Base-by-base conservation (phyloP, 1,140 invertebrate genomes). In the Harlomillsia oculata region DNA sequence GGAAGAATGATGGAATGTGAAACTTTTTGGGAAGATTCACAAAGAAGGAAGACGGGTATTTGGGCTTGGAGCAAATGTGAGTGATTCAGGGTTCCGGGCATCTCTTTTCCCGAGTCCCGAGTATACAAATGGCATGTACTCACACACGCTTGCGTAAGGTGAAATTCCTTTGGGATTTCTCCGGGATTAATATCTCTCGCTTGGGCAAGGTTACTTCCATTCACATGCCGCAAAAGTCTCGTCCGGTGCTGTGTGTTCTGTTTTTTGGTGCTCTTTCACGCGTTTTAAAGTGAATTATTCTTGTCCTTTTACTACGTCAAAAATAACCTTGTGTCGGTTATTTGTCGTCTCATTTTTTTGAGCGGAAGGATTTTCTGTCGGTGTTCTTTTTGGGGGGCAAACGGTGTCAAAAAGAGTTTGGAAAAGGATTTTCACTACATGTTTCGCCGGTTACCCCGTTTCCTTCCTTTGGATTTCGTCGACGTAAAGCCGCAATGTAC, bases 71-170 rank as follows among this genome's bases (percentile, higher is more conserved):
- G n/a, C n/a, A n/a, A n/a, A n/a, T n/a, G n/a, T n/a, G n/a, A n/a
- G n/a, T n/a, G n/a, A n/a, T n/a, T n/a, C n/a, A n/a, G n/a, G n/a
- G n/a, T n/a, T n/a, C n/a, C n/a, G n/a, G n/a, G n/a, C n/a, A n/a
- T n/a, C n/a, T n/a, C n/a, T n/a, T n/a, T n/a, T n/a, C n/a, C n/a
- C n/a, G n/a, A n/a, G n/a, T n/a, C n/a, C n/a, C n/a, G n/a, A n/a
- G n/a, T n/a, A n/a, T n/a, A n/a, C n/a, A n/a, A n/a, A n/a, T n/a
- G n/a, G n/a, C n/a, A n/a, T n/a, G n/a, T n/a, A n/a, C n/a, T n/a
- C n/a, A 48, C 45, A 48, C 45, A 61, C 59, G 59, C 59, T 56
- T 56, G 59, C 59, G 59, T 61, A 39, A 52, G 53, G 53, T 61
- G 32, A 45, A 41, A 56, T 46, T 61, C 59, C 53, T 53, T 28